Base-by-base conservation (phyloP, 2,888 invertebrate species). In the Pterostichus niger region DNA sequence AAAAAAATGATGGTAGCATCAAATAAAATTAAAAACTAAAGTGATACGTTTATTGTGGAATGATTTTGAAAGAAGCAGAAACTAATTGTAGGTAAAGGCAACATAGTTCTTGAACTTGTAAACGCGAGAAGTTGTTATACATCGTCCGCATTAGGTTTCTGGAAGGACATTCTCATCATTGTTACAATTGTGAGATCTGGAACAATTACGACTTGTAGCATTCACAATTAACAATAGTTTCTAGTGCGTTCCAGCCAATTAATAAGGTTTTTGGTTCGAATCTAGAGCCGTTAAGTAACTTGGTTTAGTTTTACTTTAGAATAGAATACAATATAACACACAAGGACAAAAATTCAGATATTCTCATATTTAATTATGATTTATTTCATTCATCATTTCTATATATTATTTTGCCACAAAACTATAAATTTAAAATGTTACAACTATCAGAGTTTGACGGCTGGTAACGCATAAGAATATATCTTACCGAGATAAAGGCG, bases 191-290 rank as follows among this genome's bases (percentile, higher is more conserved):
- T 80, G 80, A 80, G 80, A 80, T 80, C 71, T 71, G 49, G 80
- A 80, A 80, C 80, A 80, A 80, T 80, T 80, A 80, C 71, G 15
- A 24, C 68, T 52, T 49, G 52, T 35, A 49, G 33, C 71, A 49
- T 31, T 46, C 64, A 80, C 80, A 80, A 80, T 80, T 71, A 80
- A 80, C 80, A 80, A 80, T 80, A 71, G 80, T 40, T 71, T 80
- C 71, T 80, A 35, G 15, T 71, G 33, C 71, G 46, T 80, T 68
- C 52, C 54, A 35, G 68, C 52, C 52, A 80, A 80, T 80, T 80
- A 80, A 80, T 80, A 68, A 80, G 80, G 80, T 80, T 71, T 68
- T 52, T 68, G 80, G 80, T 80, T 80, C 71, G 59, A 80, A 80
- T 54, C 15, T 49, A 80, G 54, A 54, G 80, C 80, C 80, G 80